These are phyloP conservation scores for Dipodomys spectabilis DNA, from an alignment of 2,113 vertebrate species.

Conservation along the genomic window DNA sequence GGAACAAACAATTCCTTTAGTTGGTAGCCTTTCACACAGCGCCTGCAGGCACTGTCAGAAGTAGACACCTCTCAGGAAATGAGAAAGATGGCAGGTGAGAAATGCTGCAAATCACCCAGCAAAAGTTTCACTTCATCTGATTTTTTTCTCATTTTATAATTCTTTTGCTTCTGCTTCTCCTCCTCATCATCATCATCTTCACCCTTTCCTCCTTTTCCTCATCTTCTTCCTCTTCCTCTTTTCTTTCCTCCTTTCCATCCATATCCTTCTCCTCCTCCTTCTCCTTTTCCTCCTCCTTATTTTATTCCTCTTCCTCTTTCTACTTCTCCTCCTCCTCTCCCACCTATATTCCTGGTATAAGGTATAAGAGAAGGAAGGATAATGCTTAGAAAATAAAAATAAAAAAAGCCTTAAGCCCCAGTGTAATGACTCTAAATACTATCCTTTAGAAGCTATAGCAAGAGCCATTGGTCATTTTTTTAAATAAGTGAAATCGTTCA, in stretches of 20 bases:
- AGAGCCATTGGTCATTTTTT: neutral
- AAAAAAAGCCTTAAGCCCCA: neutral
- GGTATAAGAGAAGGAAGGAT: neutral
- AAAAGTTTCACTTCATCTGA: neutral
- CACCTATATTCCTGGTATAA: no score
- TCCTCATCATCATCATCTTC: neutral
- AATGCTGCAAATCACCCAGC: neutral
- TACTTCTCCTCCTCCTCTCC: no score
- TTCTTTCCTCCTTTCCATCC: neutral
- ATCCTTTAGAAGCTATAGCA: neutral
- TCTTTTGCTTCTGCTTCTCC: neutral
- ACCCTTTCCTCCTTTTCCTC: neutral
- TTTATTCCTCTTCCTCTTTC: no score
- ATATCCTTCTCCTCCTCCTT: neutral
- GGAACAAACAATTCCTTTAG: neutral
- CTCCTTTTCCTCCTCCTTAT: no score
- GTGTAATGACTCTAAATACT: neutral
- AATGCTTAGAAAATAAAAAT: neutral
- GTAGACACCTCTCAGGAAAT: neutral
- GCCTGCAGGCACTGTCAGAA: conserved; percentile 5
- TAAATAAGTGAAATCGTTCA: neutral
- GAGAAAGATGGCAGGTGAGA: neutral
- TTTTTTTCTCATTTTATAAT: neutral
- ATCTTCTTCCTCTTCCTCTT: no score
- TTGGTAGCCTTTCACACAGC: neutral